Evolutionary conservation across 2,113 vertebrate species (phyloP).

Genomic region (Zosterops japonicus): DNA sequence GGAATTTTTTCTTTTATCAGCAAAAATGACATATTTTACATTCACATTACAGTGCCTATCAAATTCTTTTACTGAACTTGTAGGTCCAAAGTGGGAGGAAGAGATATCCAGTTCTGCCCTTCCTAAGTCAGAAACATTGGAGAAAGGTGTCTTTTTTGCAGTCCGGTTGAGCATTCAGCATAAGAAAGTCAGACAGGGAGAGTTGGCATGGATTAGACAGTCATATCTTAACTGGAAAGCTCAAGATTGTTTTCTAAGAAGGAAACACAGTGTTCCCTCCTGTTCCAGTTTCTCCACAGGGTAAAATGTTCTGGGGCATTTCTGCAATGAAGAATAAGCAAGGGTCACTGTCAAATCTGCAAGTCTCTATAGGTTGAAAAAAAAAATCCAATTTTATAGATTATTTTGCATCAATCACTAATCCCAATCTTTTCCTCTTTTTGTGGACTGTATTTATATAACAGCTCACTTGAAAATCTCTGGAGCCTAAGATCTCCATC

Average conservation of each 20-base stretch:
- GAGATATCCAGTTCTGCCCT: neutral
- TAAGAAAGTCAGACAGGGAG: neutral
- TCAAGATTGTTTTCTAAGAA: neutral
- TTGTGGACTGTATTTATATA: neutral
- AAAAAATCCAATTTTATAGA: neutral
- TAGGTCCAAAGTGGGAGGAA: neutral
- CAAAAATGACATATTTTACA: neutral
- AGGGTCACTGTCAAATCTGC: neutral
- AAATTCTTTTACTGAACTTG: neutral
- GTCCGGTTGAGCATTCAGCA: neutral
- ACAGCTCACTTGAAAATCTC: neutral
- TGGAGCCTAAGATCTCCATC: neutral
- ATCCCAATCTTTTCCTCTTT: neutral
- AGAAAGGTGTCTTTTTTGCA: neutral
- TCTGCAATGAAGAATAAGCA: neutral
- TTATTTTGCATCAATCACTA: fast-evolving
- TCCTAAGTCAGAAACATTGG: neutral
- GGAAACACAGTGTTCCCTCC: neutral
- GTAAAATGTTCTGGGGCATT: neutral
- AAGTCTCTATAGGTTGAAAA: neutral
- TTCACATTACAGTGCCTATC: neutral
- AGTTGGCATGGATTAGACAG: neutral
- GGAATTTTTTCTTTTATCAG: neutral
- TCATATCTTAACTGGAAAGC: neutral
- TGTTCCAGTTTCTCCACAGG: neutral